These are phyloP conservation scores for Micronycteris hirsuta DNA, from an alignment of 2,113 vertebrate species.

Conservation along the genomic window DNA sequence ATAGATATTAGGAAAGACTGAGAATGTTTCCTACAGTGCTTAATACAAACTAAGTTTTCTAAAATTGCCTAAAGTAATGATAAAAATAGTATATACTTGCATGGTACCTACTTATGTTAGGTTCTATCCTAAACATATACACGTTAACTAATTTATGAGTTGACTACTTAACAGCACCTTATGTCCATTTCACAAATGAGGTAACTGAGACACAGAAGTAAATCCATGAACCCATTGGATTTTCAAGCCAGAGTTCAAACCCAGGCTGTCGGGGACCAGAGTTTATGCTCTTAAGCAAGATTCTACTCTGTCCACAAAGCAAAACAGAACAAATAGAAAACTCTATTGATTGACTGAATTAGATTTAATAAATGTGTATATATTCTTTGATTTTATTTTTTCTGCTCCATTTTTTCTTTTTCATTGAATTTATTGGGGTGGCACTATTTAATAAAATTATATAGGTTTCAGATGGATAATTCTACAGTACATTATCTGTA, in stretches of 20 bases:
- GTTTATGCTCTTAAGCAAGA: neutral
- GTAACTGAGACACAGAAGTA: neutral
- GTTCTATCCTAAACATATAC: neutral
- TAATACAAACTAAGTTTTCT: neutral
- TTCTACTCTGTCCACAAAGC: neutral
- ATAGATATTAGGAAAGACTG: neutral
- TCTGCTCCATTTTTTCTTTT: too few relatives aligned
- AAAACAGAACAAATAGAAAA: neutral
- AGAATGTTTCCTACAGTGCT: neutral
- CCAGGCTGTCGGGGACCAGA: rapidly evolving
- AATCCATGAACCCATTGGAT: neutral
- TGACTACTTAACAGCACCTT: neutral
- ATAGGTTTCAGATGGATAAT: too few relatives aligned
- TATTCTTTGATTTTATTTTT: neutral
- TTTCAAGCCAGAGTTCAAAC: neutral
- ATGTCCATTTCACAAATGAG: neutral
- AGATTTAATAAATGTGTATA: neutral
- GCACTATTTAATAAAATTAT: too few relatives aligned
- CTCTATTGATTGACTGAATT: neutral
- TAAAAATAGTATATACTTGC: neutral
- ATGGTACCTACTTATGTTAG: neutral
- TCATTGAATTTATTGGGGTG: too few relatives aligned
- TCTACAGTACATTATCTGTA: too few relatives aligned
- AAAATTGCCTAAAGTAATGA: neutral
- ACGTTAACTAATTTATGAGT: neutral